Conservation (phyloP, 2,888 invertebrate species). For the Latrodectus hesperus region DNA sequence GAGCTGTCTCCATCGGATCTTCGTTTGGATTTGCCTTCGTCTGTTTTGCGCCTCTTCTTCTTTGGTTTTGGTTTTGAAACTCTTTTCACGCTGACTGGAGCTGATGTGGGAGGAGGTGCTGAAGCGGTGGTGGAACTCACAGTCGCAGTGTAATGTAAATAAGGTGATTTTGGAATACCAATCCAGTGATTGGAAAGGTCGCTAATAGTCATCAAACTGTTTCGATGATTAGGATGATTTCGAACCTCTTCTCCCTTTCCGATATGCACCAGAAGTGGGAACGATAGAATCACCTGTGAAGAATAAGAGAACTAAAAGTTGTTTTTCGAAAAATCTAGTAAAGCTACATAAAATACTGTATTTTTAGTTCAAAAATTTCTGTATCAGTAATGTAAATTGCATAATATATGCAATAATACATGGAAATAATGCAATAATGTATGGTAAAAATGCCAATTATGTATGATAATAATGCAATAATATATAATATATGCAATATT, state of each 20-base stretch:
- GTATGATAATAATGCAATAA: no score
- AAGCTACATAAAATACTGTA: no score
- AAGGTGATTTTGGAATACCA: slow-evolving; percentile 54
- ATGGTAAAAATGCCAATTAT: no score
- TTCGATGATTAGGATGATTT: slow-evolving; percentile 49
- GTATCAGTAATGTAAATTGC: no score
- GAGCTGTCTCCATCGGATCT: slow-evolving; percentile 16
- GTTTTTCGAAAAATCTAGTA: no score
- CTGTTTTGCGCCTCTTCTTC: neutral
- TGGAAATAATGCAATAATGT: no score
- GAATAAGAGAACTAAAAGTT: neutral
- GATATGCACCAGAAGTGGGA: no score
- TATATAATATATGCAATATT: no score
- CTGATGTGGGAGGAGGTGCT: slow-evolving; percentile 25
- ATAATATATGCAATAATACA: no score
- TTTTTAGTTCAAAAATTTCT: no score
- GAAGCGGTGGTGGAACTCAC: slow-evolving; percentile 13
- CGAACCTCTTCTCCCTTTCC: slow-evolving; percentile 9
- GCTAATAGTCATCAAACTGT: slow-evolving; percentile 30
- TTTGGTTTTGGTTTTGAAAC: slow-evolving; percentile 8
- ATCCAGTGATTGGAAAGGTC: slow-evolving; percentile 61
- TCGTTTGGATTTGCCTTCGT: neutral
- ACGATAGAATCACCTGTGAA: slow-evolving; percentile 17
- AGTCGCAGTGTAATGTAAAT: slow-evolving; percentile 29
- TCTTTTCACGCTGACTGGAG: slow-evolving; percentile 13